phyloP scores from a whole-genome alignment of 2,797 vertebrate genomes.

The Nyctalus aviator region DNA sequence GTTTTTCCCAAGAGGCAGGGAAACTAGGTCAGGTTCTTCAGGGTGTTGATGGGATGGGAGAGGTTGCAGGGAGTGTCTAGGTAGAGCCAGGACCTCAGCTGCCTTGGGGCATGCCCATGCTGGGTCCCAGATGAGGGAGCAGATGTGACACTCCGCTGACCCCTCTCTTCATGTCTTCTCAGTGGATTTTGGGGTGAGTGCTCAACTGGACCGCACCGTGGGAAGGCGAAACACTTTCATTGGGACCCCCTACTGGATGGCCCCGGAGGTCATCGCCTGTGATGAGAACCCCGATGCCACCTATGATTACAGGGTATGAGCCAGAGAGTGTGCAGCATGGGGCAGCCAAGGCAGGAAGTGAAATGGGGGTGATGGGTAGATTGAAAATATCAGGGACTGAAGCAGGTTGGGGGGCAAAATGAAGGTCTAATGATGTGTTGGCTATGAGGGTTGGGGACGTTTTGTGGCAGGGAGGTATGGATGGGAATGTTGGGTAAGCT shows the following conservation, averaged over 20 bases:
- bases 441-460: background rate
- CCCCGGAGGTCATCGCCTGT: slow-evolving; percentile 96
- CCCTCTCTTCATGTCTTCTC: background rate
- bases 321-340: background rate
- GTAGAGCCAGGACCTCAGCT: background rate
- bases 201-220: slow-evolving; percentile 95
- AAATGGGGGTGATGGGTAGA: background rate
- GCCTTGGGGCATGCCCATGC: rapidly evolving
- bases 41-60: background rate
- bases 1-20: background rate
- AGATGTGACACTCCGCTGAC: background rate
- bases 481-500: background rate
- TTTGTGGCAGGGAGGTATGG: background rate
- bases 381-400: background rate
- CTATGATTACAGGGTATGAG: slow-evolving; percentile 94
- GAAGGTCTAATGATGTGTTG: background rate
- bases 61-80: background rate
- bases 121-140: background rate
- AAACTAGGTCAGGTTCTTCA: background rate
- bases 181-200: slow-evolving; percentile 97
- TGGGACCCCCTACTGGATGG: slow-evolving; percentile 98
- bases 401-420: background rate
- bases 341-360: background rate
- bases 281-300: slow-evolving; percentile 97
- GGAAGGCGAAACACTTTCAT: slow-evolving; percentile 97